These are phyloP conservation scores for Thereuonema tuberculata DNA, from an alignment of 1,140 invertebrate species.

Conservation along the genomic window DNA sequence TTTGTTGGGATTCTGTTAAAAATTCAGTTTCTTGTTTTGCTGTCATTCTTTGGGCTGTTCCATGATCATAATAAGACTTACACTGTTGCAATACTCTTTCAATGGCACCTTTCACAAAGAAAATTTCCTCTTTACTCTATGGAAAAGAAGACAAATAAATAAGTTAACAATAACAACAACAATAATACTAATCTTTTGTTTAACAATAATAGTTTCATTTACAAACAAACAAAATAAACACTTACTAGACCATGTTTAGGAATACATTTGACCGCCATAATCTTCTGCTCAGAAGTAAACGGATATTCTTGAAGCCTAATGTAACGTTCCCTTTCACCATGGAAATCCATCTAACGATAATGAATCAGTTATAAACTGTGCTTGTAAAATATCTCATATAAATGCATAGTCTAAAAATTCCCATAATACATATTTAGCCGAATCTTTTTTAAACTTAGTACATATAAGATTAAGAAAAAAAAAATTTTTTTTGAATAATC, in stretches of 20 bases:
- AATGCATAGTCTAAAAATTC: not conserved
- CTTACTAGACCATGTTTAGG: constrained; percentile 56
- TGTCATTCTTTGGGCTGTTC: constrained; percentile 51
- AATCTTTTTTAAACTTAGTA: not conserved
- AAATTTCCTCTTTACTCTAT: constrained; percentile 47
- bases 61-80: constrained; percentile 62
- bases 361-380: no score
- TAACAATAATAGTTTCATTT: no score
- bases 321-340: constrained; percentile 64
- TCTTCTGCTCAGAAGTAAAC: constrained; percentile 93
- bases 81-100: constrained; percentile 81
- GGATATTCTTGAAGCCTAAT: constrained; percentile 85
- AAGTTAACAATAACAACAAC: not conserved
- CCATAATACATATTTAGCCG: constrained; percentile 3
- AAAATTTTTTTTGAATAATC: no score
- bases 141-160: constrained; percentile 11
- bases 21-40: constrained; percentile 68
- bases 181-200: no score
- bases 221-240: no score
- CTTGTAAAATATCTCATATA: constrained; percentile 7
- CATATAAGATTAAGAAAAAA: not conserved
- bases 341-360: constrained; percentile 70
- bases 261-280: constrained; percentile 93
- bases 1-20: constrained; percentile 40
- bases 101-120: constrained; percentile 89